A percentile compares a stretch with the other conserved stretches of the same genome.
These are phyloP conservation scores for Cephus rjabovi DNA, from an alignment of 2,888 invertebrate species.

Conservation along the genomic window DNA sequence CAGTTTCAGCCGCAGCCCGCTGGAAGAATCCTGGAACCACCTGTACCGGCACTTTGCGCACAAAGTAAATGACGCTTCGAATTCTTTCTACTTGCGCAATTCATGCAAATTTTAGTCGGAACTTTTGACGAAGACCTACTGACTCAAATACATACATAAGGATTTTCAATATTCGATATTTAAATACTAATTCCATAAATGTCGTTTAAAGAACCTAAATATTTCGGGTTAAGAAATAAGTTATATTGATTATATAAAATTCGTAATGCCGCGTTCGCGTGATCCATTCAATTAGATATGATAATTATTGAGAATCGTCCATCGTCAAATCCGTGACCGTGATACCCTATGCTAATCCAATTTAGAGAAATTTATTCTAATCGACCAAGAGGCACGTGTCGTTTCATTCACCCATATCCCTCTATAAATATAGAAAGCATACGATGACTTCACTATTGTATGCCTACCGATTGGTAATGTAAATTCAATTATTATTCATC, in stretches of 20 bases:
- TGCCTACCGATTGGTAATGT: not conserved
- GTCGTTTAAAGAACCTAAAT: not conserved
- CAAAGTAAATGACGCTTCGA: conserved; percentile 73
- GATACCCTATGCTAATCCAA: conserved; percentile 19
- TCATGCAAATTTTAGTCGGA: not conserved
- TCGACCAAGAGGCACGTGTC: not conserved
- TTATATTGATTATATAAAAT: not conserved
- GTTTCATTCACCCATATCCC: not conserved
- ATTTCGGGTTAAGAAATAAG: not conserved
- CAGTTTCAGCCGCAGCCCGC: conserved; percentile 75
- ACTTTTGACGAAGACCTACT: not conserved
- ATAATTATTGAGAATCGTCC: not conserved
- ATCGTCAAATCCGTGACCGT: not conserved
- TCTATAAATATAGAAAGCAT: conserved; percentile 6
- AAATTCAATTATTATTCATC: not conserved
- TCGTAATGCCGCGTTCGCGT: not conserved
- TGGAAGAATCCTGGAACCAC: conserved; percentile 83
- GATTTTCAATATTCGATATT: not conserved
- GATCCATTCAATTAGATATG: not conserved
- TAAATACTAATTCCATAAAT: not conserved
- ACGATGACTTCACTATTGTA: not conserved
- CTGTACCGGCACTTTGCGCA: conserved; percentile 80
- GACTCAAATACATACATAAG: not conserved
- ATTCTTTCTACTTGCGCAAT: not conserved
- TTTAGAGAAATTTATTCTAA: conserved; percentile 26